These are phyloP conservation scores for Elephantulus edwardii DNA, from an alignment of 2,113 vertebrate species.

Conservation along the genomic window DNA sequence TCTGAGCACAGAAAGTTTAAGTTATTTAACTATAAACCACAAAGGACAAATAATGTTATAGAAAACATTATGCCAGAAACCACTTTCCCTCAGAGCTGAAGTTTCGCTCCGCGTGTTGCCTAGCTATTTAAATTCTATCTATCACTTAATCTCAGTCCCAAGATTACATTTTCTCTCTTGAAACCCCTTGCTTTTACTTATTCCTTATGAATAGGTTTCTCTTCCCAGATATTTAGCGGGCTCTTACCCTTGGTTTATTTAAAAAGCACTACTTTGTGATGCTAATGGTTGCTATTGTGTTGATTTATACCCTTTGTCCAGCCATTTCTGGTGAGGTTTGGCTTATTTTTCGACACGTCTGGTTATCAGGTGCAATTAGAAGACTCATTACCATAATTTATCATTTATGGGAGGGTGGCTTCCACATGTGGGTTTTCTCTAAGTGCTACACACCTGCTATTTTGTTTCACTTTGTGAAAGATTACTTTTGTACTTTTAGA, in stretches of 20 bases:
- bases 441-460: conserved; percentile 53
- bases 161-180: conserved; percentile 52
- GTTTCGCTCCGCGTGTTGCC: background rate
- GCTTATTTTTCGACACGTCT: conserved; percentile 58
- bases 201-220: conserved; percentile 46
- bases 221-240: background rate
- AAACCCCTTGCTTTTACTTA: conserved; percentile 29
- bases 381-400: conserved; percentile 68
- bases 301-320: conserved; percentile 60
- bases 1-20: background rate
- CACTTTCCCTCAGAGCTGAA: background rate
- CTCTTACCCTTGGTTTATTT: conserved; percentile 6
- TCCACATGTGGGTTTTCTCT: conserved; percentile 38
- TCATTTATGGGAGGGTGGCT: conserved; percentile 65
- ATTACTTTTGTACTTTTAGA: conserved; percentile 42
- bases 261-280: conserved; percentile 34
- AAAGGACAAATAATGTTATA: background rate
- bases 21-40: conserved; percentile 53
- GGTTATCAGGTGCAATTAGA: conserved; percentile 63
- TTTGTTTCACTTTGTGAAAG: conserved; percentile 44
- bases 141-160: background rate
- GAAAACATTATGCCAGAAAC: background rate
- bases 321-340: background rate
- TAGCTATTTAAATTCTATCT: conserved; percentile 5
- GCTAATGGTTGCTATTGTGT: conserved; percentile 3